Evolutionary conservation across 2,113 vertebrate genomes (phyloP).

Genomic region (Acrocephalus kingi): DNA sequence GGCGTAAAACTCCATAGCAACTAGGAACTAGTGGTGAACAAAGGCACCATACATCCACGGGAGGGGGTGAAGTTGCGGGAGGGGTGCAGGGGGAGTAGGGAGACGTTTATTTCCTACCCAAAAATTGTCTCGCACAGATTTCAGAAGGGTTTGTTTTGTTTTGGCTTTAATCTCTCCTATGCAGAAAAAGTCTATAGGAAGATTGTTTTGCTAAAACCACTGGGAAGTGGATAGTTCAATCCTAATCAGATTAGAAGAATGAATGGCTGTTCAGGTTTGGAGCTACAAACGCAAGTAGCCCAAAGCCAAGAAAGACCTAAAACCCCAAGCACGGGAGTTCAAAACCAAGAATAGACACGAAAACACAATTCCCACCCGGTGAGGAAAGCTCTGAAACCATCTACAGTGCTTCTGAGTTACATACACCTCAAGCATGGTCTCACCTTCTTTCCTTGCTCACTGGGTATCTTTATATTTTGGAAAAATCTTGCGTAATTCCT

Average conservation of each 20-base stretch:
- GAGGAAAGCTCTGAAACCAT: not conserved
- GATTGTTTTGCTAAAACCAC: not conserved
- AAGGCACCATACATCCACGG: not conserved
- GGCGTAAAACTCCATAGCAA: slow-evolving; percentile 57
- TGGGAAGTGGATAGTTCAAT: not conserved
- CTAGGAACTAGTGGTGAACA: slow-evolving; percentile 34
- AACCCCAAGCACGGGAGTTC: not conserved
- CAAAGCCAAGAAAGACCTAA: not conserved
- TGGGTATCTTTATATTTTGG: not conserved
- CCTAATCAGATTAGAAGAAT: not conserved
- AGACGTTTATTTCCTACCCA: not conserved
- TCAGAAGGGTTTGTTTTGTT: not conserved
- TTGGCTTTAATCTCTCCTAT: too few species aligned
- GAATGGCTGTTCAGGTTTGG: not conserved
- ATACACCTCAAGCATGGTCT: not conserved
- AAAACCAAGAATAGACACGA: accelerated
- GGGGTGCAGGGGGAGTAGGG: not conserved
- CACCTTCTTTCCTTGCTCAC: not conserved
- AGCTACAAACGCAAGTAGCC: not conserved
- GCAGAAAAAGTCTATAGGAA: not conserved
- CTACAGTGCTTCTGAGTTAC: accelerated
- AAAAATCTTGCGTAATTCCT: not conserved
- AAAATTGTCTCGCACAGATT: not conserved
- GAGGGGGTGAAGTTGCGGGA: not conserved
- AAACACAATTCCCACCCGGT: accelerated